phyloP scores from a whole-genome alignment of 2,113 vertebrate genomes.

The Eira barbara region DNA sequence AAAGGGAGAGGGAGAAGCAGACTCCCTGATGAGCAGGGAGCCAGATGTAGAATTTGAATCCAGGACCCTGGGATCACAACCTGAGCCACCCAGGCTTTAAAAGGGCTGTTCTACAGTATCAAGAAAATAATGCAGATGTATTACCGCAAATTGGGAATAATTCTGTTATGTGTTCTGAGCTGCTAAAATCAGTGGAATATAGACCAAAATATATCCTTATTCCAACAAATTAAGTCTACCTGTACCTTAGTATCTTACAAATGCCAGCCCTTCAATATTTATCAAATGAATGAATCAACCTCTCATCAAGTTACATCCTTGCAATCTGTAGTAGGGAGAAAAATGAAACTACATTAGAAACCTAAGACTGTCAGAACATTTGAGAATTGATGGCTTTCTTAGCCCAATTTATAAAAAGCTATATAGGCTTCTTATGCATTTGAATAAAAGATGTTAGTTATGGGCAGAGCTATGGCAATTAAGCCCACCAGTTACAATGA shows the following conservation, averaged over 20 bases:
- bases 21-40: not conserved
- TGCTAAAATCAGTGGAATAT: not conserved
- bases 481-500: not conserved
- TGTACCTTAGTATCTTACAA: not conserved
- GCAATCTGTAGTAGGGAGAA: not conserved
- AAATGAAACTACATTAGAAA: not conserved
- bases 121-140: not conserved
- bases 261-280: not conserved
- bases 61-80: not conserved
- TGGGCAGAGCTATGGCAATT: not conserved
- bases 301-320: not conserved
- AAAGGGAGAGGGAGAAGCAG: not conserved
- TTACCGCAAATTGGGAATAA: not conserved
- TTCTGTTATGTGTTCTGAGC: not conserved
- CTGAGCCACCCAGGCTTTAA: not conserved
- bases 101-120: not conserved
- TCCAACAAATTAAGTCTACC: not conserved
- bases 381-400: constrained; percentile 19
- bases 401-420: not conserved
- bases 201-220: constrained; percentile 18
- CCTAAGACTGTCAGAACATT: not conserved
- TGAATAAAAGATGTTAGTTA: not conserved
- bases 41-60: not conserved
- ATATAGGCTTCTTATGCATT: not conserved
- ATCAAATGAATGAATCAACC: not conserved